These are phyloP conservation scores for Lomographa bimaculata DNA, from an alignment of 2,888 invertebrate species.

Conservation along the genomic window DNA sequence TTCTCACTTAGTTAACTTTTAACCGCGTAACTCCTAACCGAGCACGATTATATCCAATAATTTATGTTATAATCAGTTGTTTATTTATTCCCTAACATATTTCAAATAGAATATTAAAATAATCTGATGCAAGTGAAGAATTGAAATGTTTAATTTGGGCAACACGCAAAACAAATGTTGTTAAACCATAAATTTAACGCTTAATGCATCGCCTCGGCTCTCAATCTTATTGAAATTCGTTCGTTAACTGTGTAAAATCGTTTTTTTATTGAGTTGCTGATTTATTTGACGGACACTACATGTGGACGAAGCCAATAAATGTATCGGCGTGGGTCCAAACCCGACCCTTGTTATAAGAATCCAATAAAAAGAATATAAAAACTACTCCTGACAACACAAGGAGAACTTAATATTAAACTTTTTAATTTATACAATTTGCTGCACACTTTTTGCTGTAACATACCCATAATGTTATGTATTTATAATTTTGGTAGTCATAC, in stretches of 20 bases:
- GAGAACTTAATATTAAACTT: constrained; percentile 41
- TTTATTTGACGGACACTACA: constrained; percentile 71
- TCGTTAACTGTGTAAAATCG: constrained; percentile 61
- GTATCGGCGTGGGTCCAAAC: constrained; percentile 60
- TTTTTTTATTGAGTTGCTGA: constrained; percentile 71
- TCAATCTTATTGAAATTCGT: constrained; percentile 69
- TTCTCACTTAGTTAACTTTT: constrained; percentile 43
- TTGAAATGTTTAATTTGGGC: constrained; percentile 31
- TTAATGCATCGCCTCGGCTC: constrained; percentile 41
- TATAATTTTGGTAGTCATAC: constrained; percentile 14
- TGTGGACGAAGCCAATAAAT: constrained; percentile 69
- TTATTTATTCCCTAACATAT: constrained; percentile 30
- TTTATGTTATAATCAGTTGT: constrained; percentile 26
- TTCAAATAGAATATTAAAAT: constrained; percentile 33
- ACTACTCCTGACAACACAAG: constrained; percentile 53
- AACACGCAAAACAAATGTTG: constrained; percentile 35
- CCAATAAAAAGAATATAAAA: constrained; percentile 46
- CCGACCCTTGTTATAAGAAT: constrained; percentile 66
- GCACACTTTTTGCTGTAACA: too few species aligned
- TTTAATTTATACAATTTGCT: constrained; percentile 24
- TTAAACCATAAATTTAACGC: constrained; percentile 33
- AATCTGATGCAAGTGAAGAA: constrained; percentile 27
- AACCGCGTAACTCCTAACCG: constrained; percentile 46
- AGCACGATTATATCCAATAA: constrained; percentile 43
- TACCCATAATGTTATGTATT: constrained; percentile 26